These are phyloP conservation scores for Stenchaetothrips biformis DNA, from an alignment of 2,888 invertebrate species.

Conservation along the genomic window DNA sequence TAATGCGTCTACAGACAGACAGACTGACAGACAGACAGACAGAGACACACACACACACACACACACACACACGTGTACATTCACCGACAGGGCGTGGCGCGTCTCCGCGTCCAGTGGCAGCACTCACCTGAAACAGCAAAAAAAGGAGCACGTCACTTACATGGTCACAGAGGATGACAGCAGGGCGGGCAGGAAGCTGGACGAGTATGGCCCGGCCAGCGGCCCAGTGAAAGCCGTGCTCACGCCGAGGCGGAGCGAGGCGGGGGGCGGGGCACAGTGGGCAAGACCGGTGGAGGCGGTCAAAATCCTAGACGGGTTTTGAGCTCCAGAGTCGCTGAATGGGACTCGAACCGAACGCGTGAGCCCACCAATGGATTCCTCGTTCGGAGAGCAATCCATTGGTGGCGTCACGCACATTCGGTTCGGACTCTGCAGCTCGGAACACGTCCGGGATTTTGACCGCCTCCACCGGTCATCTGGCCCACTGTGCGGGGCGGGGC, in stretches of 20 bases:
- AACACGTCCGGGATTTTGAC: no score
- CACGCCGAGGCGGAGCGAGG: background rate
- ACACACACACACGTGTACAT: background rate
- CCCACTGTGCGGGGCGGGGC: background rate
- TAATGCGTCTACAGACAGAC: no score
- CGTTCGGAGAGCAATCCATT: no score
- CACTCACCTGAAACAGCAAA: constrained; percentile 1
- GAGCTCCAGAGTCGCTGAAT: no score
- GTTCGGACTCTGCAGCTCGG: no score
- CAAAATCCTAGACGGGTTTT: no score
- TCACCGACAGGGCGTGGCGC: background rate
- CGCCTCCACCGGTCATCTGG: no score
- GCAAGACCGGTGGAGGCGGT: background rate
- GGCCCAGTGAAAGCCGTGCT: background rate
- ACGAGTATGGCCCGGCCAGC: background rate
- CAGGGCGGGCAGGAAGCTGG: background rate
- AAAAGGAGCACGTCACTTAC: background rate
- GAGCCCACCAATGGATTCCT: no score
- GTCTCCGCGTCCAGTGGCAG: background rate
- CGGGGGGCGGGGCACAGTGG: background rate
- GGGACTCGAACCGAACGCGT: no score
- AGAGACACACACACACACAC: background rate
- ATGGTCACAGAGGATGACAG: background rate
- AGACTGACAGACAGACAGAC: no score
- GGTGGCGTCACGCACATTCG: no score